Base-by-base conservation (phyloP, 2,888 invertebrate genomes). In the Sphinx pinastri region DNA sequence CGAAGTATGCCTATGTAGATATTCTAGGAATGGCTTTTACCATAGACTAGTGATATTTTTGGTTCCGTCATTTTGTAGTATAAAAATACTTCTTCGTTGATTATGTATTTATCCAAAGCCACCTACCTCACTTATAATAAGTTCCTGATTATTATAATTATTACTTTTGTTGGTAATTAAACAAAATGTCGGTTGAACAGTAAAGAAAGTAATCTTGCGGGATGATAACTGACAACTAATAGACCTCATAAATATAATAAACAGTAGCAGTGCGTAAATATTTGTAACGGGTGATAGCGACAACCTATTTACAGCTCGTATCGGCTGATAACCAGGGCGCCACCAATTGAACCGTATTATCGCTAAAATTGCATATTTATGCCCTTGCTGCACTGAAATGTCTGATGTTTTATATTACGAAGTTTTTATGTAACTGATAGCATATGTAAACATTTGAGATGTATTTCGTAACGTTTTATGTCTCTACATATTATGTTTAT, bases 251-350 rank as follows among this genome's bases (percentile, higher is more conserved):
- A 54, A 54, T 16, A 54, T 54, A 52, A 54, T 13, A 55, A 55
- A 60, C 60, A 47, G 60, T 60, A 12, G 16, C 16, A 49, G 13
- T 70, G 10, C 8, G 52, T 57, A 60, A 60, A 68, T 68, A 67
- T 70, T 68, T 70, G 70, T 66, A 60, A 49, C 73, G 69, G 59
- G 69, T 75, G 73, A 77, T 77, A 76, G 71, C 70, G 71, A 10
- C 69, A 77, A 77, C 76, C 76, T 75, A 82, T 77, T 79, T 79
- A 72, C 68, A 19, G 16, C 69, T 16, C 16, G 12, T 69, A 55
- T 68, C 68, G 25, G 49, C 45, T 52, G 60, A 69, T 63, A 69
- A 52, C 69, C 38, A 45, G 19, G 69, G 52, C 55, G 69, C 60
- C 63, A 63, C 47, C 49, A 19, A 49, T 49, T 63, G 49, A 63